phyloP scores from a whole-genome alignment of 1,140 invertebrate genomes.

The Procambarus virginalis region DNA sequence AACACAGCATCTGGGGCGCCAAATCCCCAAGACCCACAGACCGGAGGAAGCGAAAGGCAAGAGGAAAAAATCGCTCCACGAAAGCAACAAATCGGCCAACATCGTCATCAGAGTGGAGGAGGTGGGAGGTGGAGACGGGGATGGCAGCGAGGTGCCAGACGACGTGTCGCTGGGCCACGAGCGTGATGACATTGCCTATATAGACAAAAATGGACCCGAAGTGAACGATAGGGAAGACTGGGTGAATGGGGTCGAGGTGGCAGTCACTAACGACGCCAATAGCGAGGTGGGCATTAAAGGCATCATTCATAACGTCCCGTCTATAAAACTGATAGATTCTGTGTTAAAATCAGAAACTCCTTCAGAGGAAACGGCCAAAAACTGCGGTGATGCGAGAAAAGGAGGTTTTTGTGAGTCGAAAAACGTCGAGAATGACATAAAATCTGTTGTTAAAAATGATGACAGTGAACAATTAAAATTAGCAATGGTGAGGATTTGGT shows the following conservation, averaged over 20 bases:
- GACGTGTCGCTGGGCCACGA: background rate
- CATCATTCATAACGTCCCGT: background rate
- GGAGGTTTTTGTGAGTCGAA: background rate
- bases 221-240: background rate
- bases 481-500: slow-evolving; percentile 10
- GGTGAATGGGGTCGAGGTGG: background rate
- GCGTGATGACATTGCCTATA: background rate
- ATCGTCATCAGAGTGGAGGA: slow-evolving; percentile 55
- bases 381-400: background rate
- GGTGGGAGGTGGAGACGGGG: background rate
- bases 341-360: background rate
- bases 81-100: slow-evolving; percentile 4
- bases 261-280: background rate
- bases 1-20: background rate
- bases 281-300: background rate
- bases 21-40: background rate
- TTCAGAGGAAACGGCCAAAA: background rate
- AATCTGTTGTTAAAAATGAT: background rate
- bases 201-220: background rate
- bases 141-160: no score
- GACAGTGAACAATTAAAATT: slow-evolving; percentile 1
- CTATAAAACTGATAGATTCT: slow-evolving; percentile 12
- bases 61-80: background rate
- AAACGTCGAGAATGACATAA: background rate
- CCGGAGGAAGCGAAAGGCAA: background rate